Base-by-base conservation (phyloP, 2,113 vertebrate genomes). In the Megaceryle torquata region DNA sequence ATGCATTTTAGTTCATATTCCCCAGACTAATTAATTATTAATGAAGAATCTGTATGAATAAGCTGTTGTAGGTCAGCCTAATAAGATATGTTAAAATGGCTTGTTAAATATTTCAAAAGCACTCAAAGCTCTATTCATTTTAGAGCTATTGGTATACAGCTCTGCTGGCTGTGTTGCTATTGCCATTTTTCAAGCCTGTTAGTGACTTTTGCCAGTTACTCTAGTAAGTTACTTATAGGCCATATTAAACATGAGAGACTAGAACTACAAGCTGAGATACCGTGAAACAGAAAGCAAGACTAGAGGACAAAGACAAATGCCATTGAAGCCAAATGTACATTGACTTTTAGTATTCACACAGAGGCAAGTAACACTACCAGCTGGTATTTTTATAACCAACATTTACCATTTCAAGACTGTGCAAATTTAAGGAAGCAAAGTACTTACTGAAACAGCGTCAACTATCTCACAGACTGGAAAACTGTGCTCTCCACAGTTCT, bases 51-150 rank as follows among this genome's bases (percentile, higher is more conserved):
- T 75, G 51, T 86, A 85, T 65, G 22, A 84, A 93, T 61, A 80
- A 29, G 12, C 64, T 88, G 59, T 69, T 96, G 78, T 85, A 87
- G 56, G 68, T 81, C 86, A 92, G 46, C 20, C 44, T 72, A 92
- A 92, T 92, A 89, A 93, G 79, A 68, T 69, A 89, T 0, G 0
- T 83, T 76, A 83, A 92, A 96, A 86, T 46, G 22, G n/a, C 15
- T 85, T 72, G 31, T 94, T 86, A 95, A 96, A 95, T 95, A 94
- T 95, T 96, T 78, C 94, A 61, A 85, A 69, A 50, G 22, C 56
- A 71, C 75, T 81, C 74, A 82, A 71, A 86, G 6, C 4, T 59
- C 43, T 82, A 37, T 63, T 88, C 60, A 88, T 88, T 91, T 63
- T 60, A 43, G 44, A 44, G 50, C 26, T 93, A 33, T 7, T 82